Evolutionary conservation across 2,113 vertebrate species (phyloP).

Genomic region (Otis tarda): DNA sequence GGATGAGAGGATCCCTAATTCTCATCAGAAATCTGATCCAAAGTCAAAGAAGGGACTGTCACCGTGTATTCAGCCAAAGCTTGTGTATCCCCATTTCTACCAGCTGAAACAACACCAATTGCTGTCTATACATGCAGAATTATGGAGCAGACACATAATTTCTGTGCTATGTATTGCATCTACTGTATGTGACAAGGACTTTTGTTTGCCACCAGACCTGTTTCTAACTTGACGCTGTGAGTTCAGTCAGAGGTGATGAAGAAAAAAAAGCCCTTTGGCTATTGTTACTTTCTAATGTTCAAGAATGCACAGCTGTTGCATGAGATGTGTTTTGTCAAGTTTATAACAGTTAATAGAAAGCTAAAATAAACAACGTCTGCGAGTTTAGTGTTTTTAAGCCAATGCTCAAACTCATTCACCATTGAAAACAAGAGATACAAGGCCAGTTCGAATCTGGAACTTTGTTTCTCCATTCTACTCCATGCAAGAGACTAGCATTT

Average conservation of each 20-base stretch:
- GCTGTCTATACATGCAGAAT: neutral
- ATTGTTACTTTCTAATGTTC: neutral
- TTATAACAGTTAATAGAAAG: neutral
- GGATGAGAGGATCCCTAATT: neutral
- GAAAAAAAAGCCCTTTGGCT: neutral
- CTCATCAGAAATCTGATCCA: neutral
- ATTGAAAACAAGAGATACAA: neutral
- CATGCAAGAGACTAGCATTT: neutral
- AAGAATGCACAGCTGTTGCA: neutral
- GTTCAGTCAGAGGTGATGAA: neutral
- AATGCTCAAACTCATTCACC: neutral
- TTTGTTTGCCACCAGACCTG: neutral
- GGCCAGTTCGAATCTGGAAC: neutral
- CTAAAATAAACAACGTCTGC: neutral
- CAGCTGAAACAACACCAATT: neutral
- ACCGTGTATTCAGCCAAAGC: neutral
- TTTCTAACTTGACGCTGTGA: slow-evolving; percentile 13
- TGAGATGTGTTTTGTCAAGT: neutral
- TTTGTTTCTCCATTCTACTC: neutral
- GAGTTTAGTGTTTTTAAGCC: neutral
- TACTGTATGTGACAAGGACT: neutral
- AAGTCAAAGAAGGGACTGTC: neutral
- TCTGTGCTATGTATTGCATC: neutral
- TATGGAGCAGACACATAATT: neutral
- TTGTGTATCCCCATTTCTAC: neutral